phyloP scores from a whole-genome alignment of 2,797 vertebrate species.

The Melanogrammus aeglefinus region DNA sequence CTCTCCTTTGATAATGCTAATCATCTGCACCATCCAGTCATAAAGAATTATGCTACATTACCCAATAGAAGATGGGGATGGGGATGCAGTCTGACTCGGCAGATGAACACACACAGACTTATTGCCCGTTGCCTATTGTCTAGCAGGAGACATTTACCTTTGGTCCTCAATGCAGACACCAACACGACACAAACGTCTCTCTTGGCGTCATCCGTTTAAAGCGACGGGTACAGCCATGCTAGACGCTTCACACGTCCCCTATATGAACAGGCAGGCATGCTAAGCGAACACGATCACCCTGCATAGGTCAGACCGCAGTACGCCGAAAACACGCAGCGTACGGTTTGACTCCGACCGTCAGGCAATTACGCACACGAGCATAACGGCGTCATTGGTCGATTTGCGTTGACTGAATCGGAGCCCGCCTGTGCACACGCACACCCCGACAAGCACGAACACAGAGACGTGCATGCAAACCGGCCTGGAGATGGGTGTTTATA shows the following conservation, averaged over 20 bases:
- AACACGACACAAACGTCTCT: background rate
- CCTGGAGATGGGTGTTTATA: conserved; percentile 35
- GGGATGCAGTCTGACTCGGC: background rate
- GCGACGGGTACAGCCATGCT: background rate
- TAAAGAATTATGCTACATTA: conserved; percentile 41
- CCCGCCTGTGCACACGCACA: background rate
- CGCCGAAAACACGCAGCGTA: background rate
- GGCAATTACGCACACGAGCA: background rate
- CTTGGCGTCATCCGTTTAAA: background rate
- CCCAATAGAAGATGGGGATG: conserved; percentile 19
- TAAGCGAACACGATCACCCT: conserved; percentile 8
- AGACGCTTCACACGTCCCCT: conserved; percentile 7
- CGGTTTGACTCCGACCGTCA: background rate
- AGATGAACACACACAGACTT: conserved; percentile 19
- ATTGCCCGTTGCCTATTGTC: background rate
- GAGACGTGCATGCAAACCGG: background rate
- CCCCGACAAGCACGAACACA: background rate
- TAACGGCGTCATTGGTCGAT: background rate
- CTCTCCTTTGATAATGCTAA: conserved; percentile 36
- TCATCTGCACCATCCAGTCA: conserved; percentile 21
- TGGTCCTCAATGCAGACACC: background rate
- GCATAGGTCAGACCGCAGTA: background rate
- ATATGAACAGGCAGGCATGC: background rate
- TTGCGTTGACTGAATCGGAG: background rate
- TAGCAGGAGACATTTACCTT: background rate